Evolutionary conservation across 2,113 vertebrate species (phyloP), one percentile per base, ranked within the genome.

Genomic region (Sceloporus tristichus): DNA sequence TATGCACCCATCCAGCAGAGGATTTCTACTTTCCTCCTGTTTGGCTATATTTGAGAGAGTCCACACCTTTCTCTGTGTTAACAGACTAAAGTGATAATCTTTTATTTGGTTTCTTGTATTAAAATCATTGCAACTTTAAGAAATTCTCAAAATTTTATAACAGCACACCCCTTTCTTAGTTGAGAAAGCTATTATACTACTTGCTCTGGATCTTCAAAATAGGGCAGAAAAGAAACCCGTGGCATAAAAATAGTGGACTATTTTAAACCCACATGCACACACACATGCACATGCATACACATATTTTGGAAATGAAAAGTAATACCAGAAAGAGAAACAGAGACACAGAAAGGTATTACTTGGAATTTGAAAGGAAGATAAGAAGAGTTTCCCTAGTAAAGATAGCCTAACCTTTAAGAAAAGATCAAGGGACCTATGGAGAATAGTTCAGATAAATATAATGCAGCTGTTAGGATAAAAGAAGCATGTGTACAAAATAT

Each of bases 361-460:
- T 40, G 2, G 73, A 5, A 86, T 34, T 89, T 93, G 87, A 38
- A 89, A 87, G 62, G 48, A 79, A 75, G 88, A 81, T 23, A 77
- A 8, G 42, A 53, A 85, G 25, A 81, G 19, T 88, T 85, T 56
- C 4, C 21, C 87, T 62, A 87, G 48, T 56, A 62, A 87, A 80
- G 84, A 93, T 85, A 82, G 9, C 0, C 0, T 40, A 87, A 34
- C 78, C 87, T 11, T 29, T 92, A 83, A 89, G 68, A 83, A 85
- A 89, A 83, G 38, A 48, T 89, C 16, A 27, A 79, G 78, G 25
- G 21, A 76, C 66, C 21, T 82, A 48, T 73, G 89, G 85, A 80
- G 86, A 62, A 25, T 82, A 89, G 85, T 54, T 79, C 54, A 71
- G 34, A 66, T 82, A 80, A 86, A 42, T 59, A 77, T 79, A 34